phyloP scores from a whole-genome alignment of 2,113 vertebrate species.

The Oenanthe oenanthe region DNA sequence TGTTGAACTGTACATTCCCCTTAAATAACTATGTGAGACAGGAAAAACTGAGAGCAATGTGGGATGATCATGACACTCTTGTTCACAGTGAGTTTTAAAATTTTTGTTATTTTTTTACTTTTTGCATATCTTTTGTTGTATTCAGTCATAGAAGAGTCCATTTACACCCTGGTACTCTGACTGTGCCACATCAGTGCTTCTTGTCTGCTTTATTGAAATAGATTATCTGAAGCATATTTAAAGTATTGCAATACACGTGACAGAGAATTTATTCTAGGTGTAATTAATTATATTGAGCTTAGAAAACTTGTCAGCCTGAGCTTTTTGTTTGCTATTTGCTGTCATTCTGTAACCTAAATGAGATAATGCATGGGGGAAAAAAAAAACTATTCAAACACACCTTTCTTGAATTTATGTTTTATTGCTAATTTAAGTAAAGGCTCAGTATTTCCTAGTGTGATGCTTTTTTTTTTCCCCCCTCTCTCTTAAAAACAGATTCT shows the following conservation, averaged over 20 bases:
- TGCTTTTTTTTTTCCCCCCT: not conserved
- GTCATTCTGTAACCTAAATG: not conserved
- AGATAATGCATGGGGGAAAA: not conserved
- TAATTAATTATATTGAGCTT: not conserved
- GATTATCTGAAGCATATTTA: not conserved
- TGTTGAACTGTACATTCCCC: not conserved
- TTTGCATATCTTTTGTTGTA: not conserved
- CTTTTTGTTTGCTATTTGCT: not conserved
- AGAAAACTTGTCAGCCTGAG: not conserved
- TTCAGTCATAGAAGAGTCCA: not conserved
- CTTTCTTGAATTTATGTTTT: not conserved
- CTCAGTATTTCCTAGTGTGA: not conserved
- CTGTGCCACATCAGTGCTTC: not conserved
- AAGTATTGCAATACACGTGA: not conserved
- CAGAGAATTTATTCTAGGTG: not conserved
- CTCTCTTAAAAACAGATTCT: not conserved
- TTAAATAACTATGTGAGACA: not conserved
- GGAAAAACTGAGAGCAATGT: not conserved
- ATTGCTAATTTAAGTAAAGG: not conserved
- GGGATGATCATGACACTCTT: not conserved
- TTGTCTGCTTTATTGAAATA: not conserved
- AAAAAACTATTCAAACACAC: not conserved
- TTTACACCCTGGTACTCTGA: not conserved
- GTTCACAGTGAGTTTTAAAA: not conserved
- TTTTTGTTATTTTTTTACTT: not conserved